A percentile compares a stretch with the other conserved stretches of the same genome.
Evolutionary conservation across 1,140 invertebrate genomes (phyloP).

Genomic region (Copidosoma floridanum): DNA sequence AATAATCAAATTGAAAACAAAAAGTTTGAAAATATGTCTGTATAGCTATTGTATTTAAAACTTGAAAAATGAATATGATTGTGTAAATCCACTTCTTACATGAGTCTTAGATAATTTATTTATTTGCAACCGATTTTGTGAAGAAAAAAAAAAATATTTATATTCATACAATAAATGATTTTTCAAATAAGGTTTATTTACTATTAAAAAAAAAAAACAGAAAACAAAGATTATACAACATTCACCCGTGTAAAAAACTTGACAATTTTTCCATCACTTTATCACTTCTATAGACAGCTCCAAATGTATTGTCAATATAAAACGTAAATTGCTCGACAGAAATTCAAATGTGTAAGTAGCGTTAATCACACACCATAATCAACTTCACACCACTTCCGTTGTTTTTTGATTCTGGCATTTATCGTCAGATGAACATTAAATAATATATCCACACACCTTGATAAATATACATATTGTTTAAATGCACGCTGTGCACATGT

Average conservation of each 20-base stretch:
- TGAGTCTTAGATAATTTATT: constrained; percentile 29
- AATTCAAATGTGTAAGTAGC: constrained; percentile 10
- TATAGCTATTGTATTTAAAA: constrained; percentile 21
- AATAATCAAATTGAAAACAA: no score
- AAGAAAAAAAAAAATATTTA: no score
- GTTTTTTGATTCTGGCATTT: no score
- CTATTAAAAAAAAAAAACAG: constrained; percentile 4
- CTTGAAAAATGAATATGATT: constrained; percentile 19
- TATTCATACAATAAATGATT: no score
- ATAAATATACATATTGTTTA: constrained; percentile 14
- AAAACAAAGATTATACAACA: no score
- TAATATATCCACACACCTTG: constrained; percentile 2
- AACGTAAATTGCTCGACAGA: neutral
- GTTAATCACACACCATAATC: neutral
- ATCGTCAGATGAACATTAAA: no score
- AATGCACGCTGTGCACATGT: constrained; percentile 8
- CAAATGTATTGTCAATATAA: constrained; percentile 20
- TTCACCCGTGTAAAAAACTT: constrained; percentile 1
- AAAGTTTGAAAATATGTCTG: neutral
- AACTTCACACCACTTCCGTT: no score
- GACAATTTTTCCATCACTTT: constrained; percentile 4
- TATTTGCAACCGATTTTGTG: constrained; percentile 28
- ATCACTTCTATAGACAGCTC: constrained; percentile 9
- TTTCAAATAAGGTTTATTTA: constrained; percentile 5
- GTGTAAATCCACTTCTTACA: constrained; percentile 19